Evolutionary conservation across 2,797 vertebrate species (phyloP).

Genomic region (Hyperoplus lanceolatus): DNA sequence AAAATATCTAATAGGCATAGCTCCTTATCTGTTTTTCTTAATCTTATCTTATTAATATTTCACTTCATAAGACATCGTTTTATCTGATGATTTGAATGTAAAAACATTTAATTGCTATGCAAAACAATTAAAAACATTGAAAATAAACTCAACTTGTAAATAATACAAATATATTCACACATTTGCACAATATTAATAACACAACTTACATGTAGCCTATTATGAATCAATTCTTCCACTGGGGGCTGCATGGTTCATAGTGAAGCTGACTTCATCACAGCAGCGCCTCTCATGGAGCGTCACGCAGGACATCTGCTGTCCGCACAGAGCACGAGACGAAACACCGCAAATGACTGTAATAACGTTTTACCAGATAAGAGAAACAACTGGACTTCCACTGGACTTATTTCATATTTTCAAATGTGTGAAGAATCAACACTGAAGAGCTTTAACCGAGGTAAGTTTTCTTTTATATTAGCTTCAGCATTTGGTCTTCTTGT

Average conservation of each 20-base stretch:
- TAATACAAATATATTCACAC: no score
- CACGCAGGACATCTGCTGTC: slow-evolving; percentile 67
- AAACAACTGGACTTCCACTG: background rate
- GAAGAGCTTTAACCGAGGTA: slow-evolving; percentile 47
- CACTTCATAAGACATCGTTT: background rate
- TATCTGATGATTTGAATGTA: background rate
- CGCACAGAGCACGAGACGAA: slow-evolving; percentile 38
- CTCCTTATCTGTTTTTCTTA: no score
- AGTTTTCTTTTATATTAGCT: slow-evolving; percentile 18
- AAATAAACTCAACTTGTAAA: background rate
- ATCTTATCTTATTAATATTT: background rate
- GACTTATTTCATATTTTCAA: slow-evolving; percentile 1
- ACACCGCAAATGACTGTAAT: slow-evolving; percentile 22
- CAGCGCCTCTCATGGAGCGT: slow-evolving; percentile 44
- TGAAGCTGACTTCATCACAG: background rate
- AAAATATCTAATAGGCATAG: background rate
- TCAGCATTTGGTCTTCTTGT: background rate
- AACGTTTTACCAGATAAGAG: background rate
- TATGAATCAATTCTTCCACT: background rate
- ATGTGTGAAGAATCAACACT: background rate
- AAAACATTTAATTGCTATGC: background rate
- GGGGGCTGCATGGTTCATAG: background rate
- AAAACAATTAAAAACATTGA: background rate
- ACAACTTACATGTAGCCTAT: background rate
- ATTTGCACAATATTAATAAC: background rate